Base-by-base conservation (phyloP, 2,113 vertebrate species). In the Nipponia nippon region DNA sequence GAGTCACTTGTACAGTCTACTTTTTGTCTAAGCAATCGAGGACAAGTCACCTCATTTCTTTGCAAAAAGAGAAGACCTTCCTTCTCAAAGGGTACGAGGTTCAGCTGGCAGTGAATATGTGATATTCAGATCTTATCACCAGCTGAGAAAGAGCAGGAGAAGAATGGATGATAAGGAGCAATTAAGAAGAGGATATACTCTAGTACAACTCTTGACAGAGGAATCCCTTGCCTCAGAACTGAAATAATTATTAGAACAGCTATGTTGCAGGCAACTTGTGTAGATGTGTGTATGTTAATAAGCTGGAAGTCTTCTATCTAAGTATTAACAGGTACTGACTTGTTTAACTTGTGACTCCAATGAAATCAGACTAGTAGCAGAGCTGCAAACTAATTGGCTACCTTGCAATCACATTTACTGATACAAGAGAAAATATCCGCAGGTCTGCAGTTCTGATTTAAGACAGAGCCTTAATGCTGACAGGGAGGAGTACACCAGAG, bases 231-330 rank as follows among this genome's bases (percentile, higher is more conserved):
- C 13, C 9, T 67, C 38, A 67, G n/a, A 63, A 26, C 13, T 50
- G 58, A 56, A n/a, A 23, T 13, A 67, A 23, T 21, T 42, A 9
- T 69, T 71, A 38, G 15, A 77, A 75, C 5, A 15, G 8, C 20
- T 59, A 8, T 0, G 0, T 46, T 30, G 16, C 7, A 32, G 19
- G 25, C 26, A 71, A 21, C 8, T 59, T 0, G 0, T 67, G 38
- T 61, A 46, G 59, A 38, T 56, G 7, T 47, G 16, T 55, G 4
- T 30, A 3, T 42, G 8, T 38, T 75, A 89, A 53, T 18, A 38
- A 27, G 6, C 11, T 55, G 44, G 9, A 52, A 84, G 17, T 23
- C n/a, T 77, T 76, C 26, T 80, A 4, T 15, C 59, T 63, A 44
- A 38, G 27, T 81, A 40, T 34, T 53, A 63, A 30, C 3, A 53